Conservation (phyloP, 2,797 vertebrate genomes). For the Enteromius mattozi region DNA sequence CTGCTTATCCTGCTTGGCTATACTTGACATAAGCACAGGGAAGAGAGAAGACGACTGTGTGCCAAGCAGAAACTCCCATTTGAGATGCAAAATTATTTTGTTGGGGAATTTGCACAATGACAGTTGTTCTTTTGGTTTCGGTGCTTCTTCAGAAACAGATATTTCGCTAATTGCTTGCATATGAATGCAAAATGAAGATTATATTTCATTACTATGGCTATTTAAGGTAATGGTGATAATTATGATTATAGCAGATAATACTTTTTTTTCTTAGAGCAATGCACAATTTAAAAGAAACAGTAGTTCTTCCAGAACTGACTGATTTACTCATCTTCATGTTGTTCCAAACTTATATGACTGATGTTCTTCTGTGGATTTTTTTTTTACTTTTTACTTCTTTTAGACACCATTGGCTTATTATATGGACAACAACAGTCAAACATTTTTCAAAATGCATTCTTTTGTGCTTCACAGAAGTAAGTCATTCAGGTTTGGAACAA, state of each 20-base stretch:
- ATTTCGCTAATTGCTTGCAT: constrained; percentile 4
- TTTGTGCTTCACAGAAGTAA: background rate
- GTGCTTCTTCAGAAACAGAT: background rate
- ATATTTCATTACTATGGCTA: constrained; percentile 43
- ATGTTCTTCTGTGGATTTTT: too few relatives aligned
- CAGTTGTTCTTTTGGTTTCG: constrained; percentile 42
- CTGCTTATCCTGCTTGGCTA: constrained; percentile 32
- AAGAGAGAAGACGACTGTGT: background rate
- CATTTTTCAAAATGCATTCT: background rate
- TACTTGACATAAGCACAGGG: constrained; percentile 11
- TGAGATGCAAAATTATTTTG: background rate
- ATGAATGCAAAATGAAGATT: constrained; percentile 4
- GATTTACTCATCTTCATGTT: background rate
- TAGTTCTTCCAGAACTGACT: background rate
- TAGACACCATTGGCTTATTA: background rate
- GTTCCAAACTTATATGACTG: background rate
- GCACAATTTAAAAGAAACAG: background rate
- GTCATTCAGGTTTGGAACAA: background rate
- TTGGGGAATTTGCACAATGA: constrained; percentile 27
- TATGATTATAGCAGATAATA: background rate
- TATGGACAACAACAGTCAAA: background rate
- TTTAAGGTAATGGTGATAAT: constrained; percentile 33
- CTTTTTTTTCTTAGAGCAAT: constrained; percentile 1
- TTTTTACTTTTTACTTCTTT: background rate
- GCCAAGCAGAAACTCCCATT: constrained; percentile 32